Evolutionary conservation across 2,888 invertebrate genomes (phyloP).

Genomic region (Graphium colonna): DNA sequence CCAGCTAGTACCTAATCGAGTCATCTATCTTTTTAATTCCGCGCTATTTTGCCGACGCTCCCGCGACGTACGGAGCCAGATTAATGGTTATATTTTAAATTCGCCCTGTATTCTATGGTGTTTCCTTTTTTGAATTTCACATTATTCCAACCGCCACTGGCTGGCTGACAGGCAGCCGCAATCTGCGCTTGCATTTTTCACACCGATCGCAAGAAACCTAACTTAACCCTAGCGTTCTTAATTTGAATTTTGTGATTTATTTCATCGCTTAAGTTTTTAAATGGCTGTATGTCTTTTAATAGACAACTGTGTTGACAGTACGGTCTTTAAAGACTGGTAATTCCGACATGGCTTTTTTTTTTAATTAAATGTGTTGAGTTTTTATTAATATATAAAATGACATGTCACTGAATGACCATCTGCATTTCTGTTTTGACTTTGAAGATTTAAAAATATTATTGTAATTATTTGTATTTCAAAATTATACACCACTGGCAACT

Average conservation of each 20-base stretch:
- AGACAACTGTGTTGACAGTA: too few relatives aligned
- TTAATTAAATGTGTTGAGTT: too few relatives aligned
- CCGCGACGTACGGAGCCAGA: constrained; percentile 60
- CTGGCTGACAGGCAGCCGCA: constrained; percentile 42
- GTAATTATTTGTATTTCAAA: too few relatives aligned
- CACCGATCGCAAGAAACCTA: constrained; percentile 37
- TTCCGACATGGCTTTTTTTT: too few relatives aligned
- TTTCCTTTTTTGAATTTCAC: constrained; percentile 44
- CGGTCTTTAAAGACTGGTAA: too few relatives aligned
- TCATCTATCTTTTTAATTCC: constrained; percentile 24
- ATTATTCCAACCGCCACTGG: constrained; percentile 34
- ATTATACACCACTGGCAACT: too few relatives aligned
- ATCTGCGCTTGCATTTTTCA: constrained; percentile 59
- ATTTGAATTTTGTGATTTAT: constrained; percentile 15
- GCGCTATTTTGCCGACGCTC: constrained; percentile 47
- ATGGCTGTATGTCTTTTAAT: too few relatives aligned
- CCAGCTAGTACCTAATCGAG: constrained; percentile 7
- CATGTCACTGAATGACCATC: too few relatives aligned
- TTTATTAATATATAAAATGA: too few relatives aligned
- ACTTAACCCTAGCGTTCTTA: constrained; percentile 18
- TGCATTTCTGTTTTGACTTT: too few relatives aligned
- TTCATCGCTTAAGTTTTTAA: too few relatives aligned
- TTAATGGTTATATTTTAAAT: constrained; percentile 77
- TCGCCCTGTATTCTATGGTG: constrained; percentile 54
- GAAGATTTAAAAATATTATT: too few relatives aligned